Percentiles rank a stretch among this genome's conserved stretches.
These are phyloP conservation scores for Ormyrus thymus DNA, from an alignment of 2,888 invertebrate species.

Conservation along the genomic window DNA sequence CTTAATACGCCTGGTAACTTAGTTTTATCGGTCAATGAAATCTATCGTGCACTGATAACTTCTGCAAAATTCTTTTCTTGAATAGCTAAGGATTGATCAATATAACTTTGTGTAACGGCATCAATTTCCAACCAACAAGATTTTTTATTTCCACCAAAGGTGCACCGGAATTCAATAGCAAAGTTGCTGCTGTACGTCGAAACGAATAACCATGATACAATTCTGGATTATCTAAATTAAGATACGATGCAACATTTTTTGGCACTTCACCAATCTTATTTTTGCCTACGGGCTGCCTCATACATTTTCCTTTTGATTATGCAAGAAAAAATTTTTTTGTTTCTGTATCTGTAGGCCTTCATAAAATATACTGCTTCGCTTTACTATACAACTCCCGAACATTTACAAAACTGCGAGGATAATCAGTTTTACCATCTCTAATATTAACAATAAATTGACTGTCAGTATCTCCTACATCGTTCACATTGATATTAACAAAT, in stretches of 20 bases:
- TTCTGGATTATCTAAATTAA: not conserved
- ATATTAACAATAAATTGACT: not conserved
- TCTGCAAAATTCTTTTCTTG: no score
- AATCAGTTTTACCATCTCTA: not conserved
- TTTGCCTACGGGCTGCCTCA: not conserved
- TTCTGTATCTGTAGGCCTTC: not conserved
- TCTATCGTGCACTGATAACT: no score
- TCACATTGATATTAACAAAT: not conserved
- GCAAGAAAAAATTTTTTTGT: not conserved
- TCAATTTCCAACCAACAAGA: constrained; percentile 1
- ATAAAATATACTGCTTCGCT: not conserved
- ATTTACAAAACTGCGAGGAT: not conserved
- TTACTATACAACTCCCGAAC: not conserved
- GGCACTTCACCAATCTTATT: not conserved
- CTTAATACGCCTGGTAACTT: no score
- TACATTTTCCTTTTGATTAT: not conserved
- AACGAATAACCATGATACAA: not conserved
- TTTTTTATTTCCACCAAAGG: not conserved
- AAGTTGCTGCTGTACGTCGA: not conserved
- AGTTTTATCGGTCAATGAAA: no score
- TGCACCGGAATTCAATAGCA: not conserved
- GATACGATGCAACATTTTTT: constrained; percentile 6
- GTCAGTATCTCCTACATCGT: not conserved
- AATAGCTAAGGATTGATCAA: no score
- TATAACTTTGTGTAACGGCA: not conserved